Conservation (phyloP, 2,113 vertebrate species). For the Circaetus cinerascens region DNA sequence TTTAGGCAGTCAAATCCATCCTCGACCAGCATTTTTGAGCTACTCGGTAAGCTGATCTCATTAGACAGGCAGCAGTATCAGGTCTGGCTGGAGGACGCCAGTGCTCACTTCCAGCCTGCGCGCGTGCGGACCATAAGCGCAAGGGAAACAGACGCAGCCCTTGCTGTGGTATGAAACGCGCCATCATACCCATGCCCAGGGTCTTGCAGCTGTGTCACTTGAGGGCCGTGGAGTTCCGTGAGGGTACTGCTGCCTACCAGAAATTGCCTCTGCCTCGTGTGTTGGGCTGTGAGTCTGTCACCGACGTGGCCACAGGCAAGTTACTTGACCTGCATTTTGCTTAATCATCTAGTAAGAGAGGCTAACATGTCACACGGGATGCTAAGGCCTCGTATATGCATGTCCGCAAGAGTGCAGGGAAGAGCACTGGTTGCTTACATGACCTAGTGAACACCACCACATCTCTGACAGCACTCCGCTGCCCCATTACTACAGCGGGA, state of each 20-base stretch:
- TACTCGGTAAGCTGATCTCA: background rate
- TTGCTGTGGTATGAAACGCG: background rate
- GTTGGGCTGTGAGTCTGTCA: background rate
- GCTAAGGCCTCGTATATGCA: accelerated
- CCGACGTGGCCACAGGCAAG: background rate
- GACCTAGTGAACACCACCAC: background rate
- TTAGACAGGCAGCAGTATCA: background rate
- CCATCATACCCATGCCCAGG: accelerated
- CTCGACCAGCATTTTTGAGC: background rate
- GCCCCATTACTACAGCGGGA: background rate
- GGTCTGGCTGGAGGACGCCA: background rate
- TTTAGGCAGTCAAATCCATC: background rate
- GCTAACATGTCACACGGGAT: accelerated
- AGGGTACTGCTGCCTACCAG: background rate
- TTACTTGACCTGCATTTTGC: background rate
- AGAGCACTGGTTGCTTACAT: background rate
- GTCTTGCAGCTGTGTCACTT: background rate
- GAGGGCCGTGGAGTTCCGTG: background rate
- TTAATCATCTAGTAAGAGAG: background rate
- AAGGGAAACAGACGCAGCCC: background rate
- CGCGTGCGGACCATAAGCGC: accelerated
- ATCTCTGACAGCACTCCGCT: background rate
- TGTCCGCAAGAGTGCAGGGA: background rate
- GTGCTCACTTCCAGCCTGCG: background rate
- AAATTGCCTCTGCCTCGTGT: background rate